Evolutionary conservation across 2,113 vertebrate genomes (phyloP).

Genomic region (Trematocara marginatum): DNA sequence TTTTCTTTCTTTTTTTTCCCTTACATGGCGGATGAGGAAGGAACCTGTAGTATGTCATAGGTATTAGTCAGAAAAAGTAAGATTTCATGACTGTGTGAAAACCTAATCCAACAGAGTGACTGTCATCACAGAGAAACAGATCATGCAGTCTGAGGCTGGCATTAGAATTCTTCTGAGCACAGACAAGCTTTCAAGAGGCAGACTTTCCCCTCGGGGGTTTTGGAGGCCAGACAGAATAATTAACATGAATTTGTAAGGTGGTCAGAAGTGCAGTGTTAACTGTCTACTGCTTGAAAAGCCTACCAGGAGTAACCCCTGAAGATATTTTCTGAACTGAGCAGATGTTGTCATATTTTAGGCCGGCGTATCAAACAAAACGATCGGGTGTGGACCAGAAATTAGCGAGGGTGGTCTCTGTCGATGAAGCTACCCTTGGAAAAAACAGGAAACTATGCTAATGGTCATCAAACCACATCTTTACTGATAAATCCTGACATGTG

Average conservation of each 20-base stretch:
- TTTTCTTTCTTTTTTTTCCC: rapidly evolving
- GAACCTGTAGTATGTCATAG: background rate
- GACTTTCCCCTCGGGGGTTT: background rate
- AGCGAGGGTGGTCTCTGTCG: background rate
- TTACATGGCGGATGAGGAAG: background rate
- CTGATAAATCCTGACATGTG: background rate
- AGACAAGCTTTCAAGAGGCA: background rate
- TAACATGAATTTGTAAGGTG: background rate
- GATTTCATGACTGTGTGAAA: background rate
- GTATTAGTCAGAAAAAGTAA: background rate
- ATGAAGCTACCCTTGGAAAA: background rate
- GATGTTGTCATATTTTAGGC: background rate
- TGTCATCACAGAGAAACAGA: background rate
- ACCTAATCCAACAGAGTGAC: background rate
- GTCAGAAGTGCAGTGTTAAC: background rate
- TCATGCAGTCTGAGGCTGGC: background rate
- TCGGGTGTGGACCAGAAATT: background rate
- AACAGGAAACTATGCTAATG: background rate
- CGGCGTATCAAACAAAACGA: background rate
- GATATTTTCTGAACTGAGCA: background rate
- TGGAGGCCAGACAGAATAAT: background rate
- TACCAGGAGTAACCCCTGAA: background rate
- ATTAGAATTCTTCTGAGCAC: background rate
- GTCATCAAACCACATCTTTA: background rate
- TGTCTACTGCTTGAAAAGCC: background rate